A percentile compares a stretch with the other conserved stretches of the same genome.
Conservation (phyloP, 2,888 invertebrate species). For the Colostygia pectinataria region DNA sequence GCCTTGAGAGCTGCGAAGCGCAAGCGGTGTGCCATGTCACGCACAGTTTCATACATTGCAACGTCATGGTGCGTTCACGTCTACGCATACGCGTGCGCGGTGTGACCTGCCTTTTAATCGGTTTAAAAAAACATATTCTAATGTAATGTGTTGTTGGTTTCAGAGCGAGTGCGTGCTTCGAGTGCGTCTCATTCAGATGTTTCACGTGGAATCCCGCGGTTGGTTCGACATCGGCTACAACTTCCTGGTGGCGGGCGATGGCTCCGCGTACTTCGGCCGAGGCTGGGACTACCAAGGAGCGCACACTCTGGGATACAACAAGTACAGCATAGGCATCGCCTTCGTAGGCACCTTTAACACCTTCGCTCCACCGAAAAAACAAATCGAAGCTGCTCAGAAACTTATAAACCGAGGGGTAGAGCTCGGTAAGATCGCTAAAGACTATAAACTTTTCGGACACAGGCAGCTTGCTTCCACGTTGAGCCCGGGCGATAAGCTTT, state of each 20-base stretch:
- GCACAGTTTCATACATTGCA: too few relatives aligned
- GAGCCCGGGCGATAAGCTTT: slow-evolving; percentile 87
- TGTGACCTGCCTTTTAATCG: too few relatives aligned
- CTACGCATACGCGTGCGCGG: too few relatives aligned
- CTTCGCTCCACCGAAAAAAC: slow-evolving; percentile 71
- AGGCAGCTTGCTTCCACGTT: slow-evolving; percentile 85
- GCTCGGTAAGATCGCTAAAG: slow-evolving; percentile 81
- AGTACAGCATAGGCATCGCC: slow-evolving; percentile 86
- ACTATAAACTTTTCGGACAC: slow-evolving; percentile 87
- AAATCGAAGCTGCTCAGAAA: slow-evolving; percentile 84
- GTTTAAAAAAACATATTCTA: too few relatives aligned
- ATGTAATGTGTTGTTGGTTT: background rate
- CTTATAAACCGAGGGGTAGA: slow-evolving; percentile 85
- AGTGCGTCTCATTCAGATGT: slow-evolving; percentile 85
- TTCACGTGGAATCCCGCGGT: slow-evolving; percentile 85
- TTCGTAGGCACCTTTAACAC: slow-evolving; percentile 88
- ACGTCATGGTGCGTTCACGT: too few relatives aligned
- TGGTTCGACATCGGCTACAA: slow-evolving; percentile 90
- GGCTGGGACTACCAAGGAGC: slow-evolving; percentile 89
- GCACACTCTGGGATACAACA: slow-evolving; percentile 87
- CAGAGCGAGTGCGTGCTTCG: slow-evolving; percentile 83
- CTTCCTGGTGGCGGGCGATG: slow-evolving; percentile 91
- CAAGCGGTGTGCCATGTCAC: too few relatives aligned
- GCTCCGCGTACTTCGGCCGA: slow-evolving; percentile 87
- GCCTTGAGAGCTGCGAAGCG: too few relatives aligned